Conservation (phyloP, 1,140 invertebrate species). For the Neuroterus valhalla region DNA sequence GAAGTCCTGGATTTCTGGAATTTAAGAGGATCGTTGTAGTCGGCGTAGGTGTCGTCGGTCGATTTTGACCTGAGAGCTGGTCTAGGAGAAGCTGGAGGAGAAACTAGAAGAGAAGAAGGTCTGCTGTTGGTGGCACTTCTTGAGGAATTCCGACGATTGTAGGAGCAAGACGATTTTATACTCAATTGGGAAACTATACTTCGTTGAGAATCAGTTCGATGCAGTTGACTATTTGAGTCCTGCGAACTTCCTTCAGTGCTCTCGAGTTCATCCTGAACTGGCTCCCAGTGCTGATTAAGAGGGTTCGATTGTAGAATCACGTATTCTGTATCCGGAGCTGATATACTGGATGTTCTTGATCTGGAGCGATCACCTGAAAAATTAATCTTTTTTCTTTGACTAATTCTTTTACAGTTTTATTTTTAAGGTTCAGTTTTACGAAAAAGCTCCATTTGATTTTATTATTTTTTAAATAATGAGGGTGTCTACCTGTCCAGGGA, state of each 20-base stretch:
- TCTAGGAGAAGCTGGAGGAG: conserved; percentile 63
- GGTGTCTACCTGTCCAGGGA: no score
- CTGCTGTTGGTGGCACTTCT: conserved; percentile 40
- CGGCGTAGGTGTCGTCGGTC: conserved; percentile 58
- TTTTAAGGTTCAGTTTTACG: no score
- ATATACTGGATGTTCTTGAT: conserved; percentile 52
- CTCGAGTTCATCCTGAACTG: conserved; percentile 62
- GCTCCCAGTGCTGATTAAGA: conserved; percentile 75
- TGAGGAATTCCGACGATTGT: conserved; percentile 30
- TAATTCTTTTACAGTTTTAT: neutral
- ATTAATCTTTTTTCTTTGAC: conserved; percentile 14
- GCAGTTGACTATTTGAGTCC: conserved; percentile 65
- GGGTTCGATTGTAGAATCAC: conserved; percentile 77
- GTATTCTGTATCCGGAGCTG: conserved; percentile 74
- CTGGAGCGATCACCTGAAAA: conserved; percentile 58
- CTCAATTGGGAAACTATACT: conserved; percentile 64
- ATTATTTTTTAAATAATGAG: no score
- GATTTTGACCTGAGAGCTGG: conserved; percentile 62
- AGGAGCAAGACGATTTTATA: conserved; percentile 53
- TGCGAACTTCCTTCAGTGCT: conserved; percentile 63
- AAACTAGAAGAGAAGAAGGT: conserved; percentile 60
- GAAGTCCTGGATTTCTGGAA: neutral
- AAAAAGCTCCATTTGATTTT: no score
- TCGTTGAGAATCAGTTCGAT: conserved; percentile 68
- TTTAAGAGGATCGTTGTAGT: conserved; percentile 45